A percentile compares a stretch with the other conserved stretches of the same genome.
Evolutionary conservation across 2,888 invertebrate genomes (phyloP).

Genomic region (Octonoba sinensis): DNA sequence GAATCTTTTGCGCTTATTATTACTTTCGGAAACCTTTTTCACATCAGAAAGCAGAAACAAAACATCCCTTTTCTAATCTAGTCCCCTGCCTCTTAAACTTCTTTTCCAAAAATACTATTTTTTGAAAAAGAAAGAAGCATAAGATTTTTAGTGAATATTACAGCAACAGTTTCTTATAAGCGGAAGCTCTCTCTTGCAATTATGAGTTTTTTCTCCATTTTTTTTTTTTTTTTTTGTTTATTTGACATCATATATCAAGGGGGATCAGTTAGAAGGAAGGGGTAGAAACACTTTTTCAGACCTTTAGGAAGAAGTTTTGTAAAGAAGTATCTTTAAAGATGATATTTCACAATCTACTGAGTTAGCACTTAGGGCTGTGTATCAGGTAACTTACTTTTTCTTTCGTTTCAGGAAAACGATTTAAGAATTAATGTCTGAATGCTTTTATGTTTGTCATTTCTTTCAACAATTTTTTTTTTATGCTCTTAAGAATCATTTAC

Average conservation of each 20-base stretch:
- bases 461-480: no score
- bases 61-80: conserved; percentile 18
- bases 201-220: conserved; percentile 14
- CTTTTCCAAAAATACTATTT: conserved; percentile 4
- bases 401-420: no score
- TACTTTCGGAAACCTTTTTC: conserved; percentile 20
- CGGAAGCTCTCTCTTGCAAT: conserved; percentile 17
- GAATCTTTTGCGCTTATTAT: conserved; percentile 17
- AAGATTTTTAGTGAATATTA: conserved; percentile 36
- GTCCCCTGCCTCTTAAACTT: conserved; percentile 12
- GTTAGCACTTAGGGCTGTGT: no score
- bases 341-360: no score
- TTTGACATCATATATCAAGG: conserved; percentile 9
- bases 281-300: no score
- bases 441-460: no score
- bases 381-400: no score
- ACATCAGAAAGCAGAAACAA: conserved; percentile 34
- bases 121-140: conserved; percentile 15
- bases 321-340: no score
- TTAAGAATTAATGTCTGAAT: no score
- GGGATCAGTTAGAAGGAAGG: no score
- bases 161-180: conserved; percentile 35
- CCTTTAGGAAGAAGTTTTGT: no score
- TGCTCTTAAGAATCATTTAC: no score
- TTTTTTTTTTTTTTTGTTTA: conserved; percentile 4